Percentiles rank a stretch among this genome's conserved stretches.
Evolutionary conservation across 1,140 invertebrate genomes (phyloP).

Genomic region (Hermetia illucens): DNA sequence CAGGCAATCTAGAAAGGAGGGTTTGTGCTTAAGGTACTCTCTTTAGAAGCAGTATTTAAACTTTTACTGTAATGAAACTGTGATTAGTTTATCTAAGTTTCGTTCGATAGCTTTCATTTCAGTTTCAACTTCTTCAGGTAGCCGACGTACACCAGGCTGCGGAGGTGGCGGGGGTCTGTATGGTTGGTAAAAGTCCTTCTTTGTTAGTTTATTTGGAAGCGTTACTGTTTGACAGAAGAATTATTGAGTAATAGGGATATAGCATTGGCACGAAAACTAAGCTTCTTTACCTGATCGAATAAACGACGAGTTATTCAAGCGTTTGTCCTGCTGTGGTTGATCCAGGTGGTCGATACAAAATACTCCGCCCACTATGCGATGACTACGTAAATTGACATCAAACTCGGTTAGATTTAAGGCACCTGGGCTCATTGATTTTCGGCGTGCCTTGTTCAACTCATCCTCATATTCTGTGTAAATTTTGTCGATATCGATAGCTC

Average conservation of each 20-base stretch:
- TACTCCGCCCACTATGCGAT: constrained; percentile 46
- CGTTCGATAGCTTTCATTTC: constrained; percentile 59
- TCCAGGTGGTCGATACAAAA: constrained; percentile 46
- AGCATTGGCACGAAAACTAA: too few relatives aligned
- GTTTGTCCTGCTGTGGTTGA: constrained; percentile 44
- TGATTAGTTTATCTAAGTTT: constrained; percentile 54
- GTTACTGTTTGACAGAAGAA: constrained; percentile 40
- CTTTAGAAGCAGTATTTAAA: not conserved
- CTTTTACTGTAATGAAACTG: constrained; percentile 53
- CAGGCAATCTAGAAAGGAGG: constrained; percentile 41
- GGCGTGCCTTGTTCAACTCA: constrained; percentile 24
- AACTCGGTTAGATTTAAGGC: constrained; percentile 26
- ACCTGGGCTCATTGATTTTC: constrained; percentile 22
- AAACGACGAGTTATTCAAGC: constrained; percentile 27
- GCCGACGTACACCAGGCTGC: constrained; percentile 45
- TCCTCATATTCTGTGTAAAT: constrained; percentile 29
- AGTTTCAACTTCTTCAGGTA: constrained; percentile 65
- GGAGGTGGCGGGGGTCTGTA: constrained; percentile 53
- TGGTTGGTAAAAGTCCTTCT: constrained; percentile 49
- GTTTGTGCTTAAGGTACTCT: not conserved
- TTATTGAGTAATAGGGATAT: constrained; percentile 6
- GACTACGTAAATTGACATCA: constrained; percentile 52
- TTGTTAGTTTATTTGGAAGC: constrained; percentile 45
- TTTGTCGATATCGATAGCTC: constrained; percentile 23
- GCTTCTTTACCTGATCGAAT: constrained; percentile 24